Percentiles rank a stretch among this genome's conserved stretches.
Evolutionary conservation across 2,113 vertebrate species (phyloP).

Genomic region (Leptobrachium ailaonicum): DNA sequence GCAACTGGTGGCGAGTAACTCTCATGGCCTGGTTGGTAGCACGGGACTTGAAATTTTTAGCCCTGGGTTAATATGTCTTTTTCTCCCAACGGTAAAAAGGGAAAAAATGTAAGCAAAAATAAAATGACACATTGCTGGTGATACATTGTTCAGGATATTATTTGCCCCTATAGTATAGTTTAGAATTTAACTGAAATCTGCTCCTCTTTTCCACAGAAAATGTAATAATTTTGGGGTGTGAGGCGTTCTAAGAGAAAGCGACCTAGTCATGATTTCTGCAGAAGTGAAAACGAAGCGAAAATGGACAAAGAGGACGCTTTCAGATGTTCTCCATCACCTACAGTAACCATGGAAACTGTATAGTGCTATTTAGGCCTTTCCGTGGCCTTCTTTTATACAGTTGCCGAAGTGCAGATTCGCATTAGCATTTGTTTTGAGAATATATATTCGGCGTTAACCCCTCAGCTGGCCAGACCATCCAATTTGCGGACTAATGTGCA

Average conservation of each 20-base stretch:
- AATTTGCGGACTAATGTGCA: neutral
- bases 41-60: too few relatives aligned
- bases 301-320: conserved; percentile 4
- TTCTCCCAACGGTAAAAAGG: too few relatives aligned
- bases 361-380: conserved; percentile 7
- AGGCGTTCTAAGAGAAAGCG: neutral
- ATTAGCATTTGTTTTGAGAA: conserved; percentile 29
- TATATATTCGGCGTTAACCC: conserved; percentile 7
- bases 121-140: too few relatives aligned
- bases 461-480: neutral
- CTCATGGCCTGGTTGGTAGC: too few relatives aligned
- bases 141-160: too few relatives aligned
- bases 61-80: too few relatives aligned
- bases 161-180: too few relatives aligned
- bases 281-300: conserved; percentile 16
- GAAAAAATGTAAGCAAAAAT: too few relatives aligned
- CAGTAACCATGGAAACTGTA: conserved; percentile 12
- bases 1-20: too few relatives aligned
- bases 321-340: conserved; percentile 4
- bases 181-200: too few relatives aligned
- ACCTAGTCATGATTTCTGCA: conserved; percentile 12
- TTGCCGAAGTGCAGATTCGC: conserved; percentile 8
- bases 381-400: conserved; percentile 6
- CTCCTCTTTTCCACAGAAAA: too few relatives aligned
- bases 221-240: too few relatives aligned